A percentile compares a stretch with the other conserved stretches of the same genome.
Conservation (phyloP, 1,140 invertebrate species). For the Pissodes strobi region DNA sequence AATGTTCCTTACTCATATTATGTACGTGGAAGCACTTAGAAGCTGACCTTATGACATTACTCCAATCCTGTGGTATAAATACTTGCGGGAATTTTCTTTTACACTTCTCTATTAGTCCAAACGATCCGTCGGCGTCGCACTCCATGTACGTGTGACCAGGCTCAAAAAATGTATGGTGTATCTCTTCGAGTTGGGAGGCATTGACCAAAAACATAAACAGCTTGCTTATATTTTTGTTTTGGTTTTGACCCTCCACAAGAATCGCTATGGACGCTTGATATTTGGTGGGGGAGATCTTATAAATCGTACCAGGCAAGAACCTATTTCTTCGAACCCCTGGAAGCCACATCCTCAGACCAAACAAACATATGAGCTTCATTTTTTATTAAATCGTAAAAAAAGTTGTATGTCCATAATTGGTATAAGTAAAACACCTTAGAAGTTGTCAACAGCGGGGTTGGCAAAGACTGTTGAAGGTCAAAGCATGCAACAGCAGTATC, state of each 20-base stretch:
- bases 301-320: too few species aligned
- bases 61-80: not conserved
- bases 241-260: slow-evolving; percentile 37
- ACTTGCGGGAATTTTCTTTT: not conserved
- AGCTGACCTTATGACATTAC: not conserved
- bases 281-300: too few species aligned
- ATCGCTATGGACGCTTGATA: slow-evolving; percentile 33
- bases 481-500: too few species aligned
- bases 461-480: too few species aligned
- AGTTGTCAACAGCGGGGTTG: too few species aligned
- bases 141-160: slow-evolving; percentile 33
- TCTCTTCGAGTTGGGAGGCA: slow-evolving; percentile 18
- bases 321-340: too few species aligned
- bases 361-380: too few species aligned
- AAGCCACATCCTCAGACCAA: too few species aligned
- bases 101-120: not conserved
- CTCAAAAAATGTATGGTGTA: slow-evolving; percentile 30
- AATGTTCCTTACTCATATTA: not conserved
- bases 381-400: too few species aligned
- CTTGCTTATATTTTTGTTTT: slow-evolving; percentile 35
- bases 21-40: not conserved
- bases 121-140: slow-evolving; percentile 20
- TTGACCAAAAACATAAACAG: slow-evolving; percentile 35
- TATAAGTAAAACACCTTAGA: too few species aligned
- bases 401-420: too few species aligned